A percentile compares a stretch with the other conserved stretches of the same genome.
Evolutionary conservation across 2,888 invertebrate species (phyloP).

Genomic region (Phaonia tiefii): DNA sequence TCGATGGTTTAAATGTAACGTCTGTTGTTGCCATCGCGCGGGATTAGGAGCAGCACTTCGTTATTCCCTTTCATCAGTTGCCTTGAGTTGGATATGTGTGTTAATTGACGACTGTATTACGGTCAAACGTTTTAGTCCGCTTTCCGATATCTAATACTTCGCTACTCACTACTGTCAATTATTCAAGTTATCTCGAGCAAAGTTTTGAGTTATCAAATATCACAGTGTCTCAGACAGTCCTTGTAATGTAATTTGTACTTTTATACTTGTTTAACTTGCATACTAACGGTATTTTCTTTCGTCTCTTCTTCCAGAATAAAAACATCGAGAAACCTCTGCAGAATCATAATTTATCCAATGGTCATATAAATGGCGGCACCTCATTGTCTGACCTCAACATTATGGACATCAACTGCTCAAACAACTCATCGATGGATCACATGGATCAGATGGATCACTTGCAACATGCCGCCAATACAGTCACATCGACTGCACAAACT

Average conservation of each 20-base stretch:
- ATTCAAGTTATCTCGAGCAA: not conserved
- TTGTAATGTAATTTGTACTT: too few relatives aligned
- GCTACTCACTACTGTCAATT: not conserved
- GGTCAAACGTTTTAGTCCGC: too few relatives aligned
- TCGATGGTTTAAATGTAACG: constrained; percentile 13
- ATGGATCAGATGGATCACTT: constrained; percentile 62
- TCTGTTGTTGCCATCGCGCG: constrained; percentile 12
- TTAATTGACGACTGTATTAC: not conserved
- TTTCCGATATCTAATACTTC: too few relatives aligned
- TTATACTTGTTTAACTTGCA: not conserved
- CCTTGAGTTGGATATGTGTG: constrained; percentile 36
- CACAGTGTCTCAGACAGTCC: constrained; percentile 7
- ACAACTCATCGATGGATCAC: constrained; percentile 60
- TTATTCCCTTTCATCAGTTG: constrained; percentile 47
- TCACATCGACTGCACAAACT: constrained; percentile 40
- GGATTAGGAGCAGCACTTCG: constrained; percentile 31
- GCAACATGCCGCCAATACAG: constrained; percentile 43
- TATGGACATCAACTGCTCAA: constrained; percentile 57
- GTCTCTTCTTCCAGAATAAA: constrained; percentile 58
- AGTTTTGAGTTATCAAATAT: not conserved
- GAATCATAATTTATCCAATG: constrained; percentile 56
- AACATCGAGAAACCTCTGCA: constrained; percentile 52
- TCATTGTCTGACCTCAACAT: constrained; percentile 56
- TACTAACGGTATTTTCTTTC: constrained; percentile 2
- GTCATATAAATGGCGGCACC: constrained; percentile 53